These are phyloP conservation scores for Cephus pulcher DNA, from an alignment of 2,888 invertebrate genomes.

Conservation along the genomic window DNA sequence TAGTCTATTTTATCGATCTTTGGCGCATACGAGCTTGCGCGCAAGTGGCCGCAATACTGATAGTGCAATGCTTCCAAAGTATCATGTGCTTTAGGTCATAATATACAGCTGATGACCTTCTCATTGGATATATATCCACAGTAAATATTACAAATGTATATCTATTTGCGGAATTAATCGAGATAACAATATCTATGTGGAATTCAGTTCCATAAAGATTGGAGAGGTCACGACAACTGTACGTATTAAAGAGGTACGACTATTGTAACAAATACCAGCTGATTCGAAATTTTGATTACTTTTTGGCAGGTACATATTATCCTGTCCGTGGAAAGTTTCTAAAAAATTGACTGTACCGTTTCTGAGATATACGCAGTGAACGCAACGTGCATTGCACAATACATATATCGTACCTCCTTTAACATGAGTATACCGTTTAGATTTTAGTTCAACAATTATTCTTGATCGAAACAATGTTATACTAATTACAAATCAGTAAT, in stretches of 20 bases:
- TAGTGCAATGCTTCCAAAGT: slow-evolving; percentile 35
- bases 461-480: too few relatives aligned
- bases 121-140: neutral
- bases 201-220: neutral
- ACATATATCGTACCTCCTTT: too few relatives aligned
- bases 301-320: too few relatives aligned
- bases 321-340: too few relatives aligned
- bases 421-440: neutral
- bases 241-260: neutral
- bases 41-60: slow-evolving; percentile 40
- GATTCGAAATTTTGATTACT: too few relatives aligned
- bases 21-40: slow-evolving; percentile 35
- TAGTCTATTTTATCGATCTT: slow-evolving; percentile 19
- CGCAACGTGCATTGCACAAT: too few relatives aligned
- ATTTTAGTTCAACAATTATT: neutral
- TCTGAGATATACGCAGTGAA: too few relatives aligned
- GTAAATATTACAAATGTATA: neutral
- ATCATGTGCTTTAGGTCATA: neutral
- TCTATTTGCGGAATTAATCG: neutral
- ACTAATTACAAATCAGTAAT: too few relatives aligned
- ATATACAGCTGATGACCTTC: neutral
- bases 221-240: neutral
- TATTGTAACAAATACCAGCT: too few relatives aligned
- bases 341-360: too few relatives aligned
- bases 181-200: neutral